A percentile compares a stretch with the other conserved stretches of the same genome.
These are phyloP conservation scores for Carpatolechia fugitivella DNA, from an alignment of 2,888 invertebrate genomes.

Conservation along the genomic window DNA sequence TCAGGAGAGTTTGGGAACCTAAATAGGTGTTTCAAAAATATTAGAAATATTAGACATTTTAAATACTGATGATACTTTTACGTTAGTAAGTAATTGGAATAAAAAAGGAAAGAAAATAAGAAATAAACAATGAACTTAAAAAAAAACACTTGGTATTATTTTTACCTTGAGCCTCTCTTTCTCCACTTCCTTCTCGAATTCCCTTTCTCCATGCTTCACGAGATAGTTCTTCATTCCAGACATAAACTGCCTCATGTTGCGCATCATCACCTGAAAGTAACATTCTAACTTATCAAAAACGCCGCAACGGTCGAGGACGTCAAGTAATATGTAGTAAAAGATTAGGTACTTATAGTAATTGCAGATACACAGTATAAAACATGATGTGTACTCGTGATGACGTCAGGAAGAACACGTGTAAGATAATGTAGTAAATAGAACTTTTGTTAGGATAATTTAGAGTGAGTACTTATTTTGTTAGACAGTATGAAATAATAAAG, in stretches of 20 bases:
- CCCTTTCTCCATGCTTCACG: constrained; percentile 96
- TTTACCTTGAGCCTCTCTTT: constrained; percentile 88
- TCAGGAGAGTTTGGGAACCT: neutral
- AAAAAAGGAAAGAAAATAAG: too few species aligned
- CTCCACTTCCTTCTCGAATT: constrained; percentile 94
- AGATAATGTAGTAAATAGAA: constrained; percentile 8
- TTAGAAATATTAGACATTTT: too few species aligned
- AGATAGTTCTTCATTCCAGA: constrained; percentile 99
- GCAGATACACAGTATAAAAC: neutral
- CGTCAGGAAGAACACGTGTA: constrained; percentile 6
- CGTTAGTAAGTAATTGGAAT: too few species aligned
- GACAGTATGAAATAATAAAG: too few species aligned
- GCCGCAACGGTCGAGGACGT: neutral
- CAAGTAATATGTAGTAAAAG: neutral
- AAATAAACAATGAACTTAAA: too few species aligned
- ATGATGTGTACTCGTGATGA: neutral
- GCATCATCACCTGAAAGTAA: constrained; percentile 83
- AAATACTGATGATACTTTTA: too few species aligned
- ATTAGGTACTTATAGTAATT: neutral
- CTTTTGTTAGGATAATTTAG: neutral
- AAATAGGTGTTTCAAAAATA: too few species aligned
- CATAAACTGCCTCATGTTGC: constrained; percentile 97
- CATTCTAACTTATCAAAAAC: too few species aligned
- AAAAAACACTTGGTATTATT: too few species aligned
- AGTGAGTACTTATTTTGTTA: neutral